Evolutionary conservation across 2,797 vertebrate genomes (phyloP).

Genomic region (Phrynocephalus guinanensis): DNA sequence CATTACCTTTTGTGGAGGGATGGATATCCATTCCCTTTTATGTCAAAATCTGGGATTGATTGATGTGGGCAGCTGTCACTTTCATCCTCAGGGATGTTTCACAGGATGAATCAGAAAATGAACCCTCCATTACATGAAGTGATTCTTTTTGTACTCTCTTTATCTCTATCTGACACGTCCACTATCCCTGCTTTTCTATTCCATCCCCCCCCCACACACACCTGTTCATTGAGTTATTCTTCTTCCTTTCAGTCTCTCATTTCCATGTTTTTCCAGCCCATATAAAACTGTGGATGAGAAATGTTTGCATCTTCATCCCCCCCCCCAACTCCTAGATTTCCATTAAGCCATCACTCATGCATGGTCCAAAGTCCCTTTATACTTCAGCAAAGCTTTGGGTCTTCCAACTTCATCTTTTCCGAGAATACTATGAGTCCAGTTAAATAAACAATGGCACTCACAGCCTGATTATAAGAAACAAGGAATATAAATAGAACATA

Average conservation of each 20-base stretch:
- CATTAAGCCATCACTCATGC: background rate
- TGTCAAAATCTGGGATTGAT: background rate
- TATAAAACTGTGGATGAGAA: background rate
- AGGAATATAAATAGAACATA: too few species aligned
- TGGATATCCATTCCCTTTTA: background rate
- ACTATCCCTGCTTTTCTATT: background rate
- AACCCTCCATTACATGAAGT: background rate
- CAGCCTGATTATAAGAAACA: conserved; percentile 12
- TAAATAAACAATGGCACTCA: background rate
- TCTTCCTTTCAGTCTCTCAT: background rate
- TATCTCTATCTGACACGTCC: background rate
- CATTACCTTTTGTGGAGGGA: background rate
- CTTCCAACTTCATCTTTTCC: background rate
- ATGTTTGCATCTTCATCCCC: background rate
- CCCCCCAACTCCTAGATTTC: too few species aligned
- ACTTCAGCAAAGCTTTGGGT: background rate
- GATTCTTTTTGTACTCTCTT: background rate
- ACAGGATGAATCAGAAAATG: background rate
- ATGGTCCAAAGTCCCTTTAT: background rate
- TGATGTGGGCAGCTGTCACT: background rate
- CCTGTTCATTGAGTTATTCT: background rate
- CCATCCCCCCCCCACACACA: background rate
- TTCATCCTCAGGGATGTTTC: background rate
- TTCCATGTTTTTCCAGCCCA: background rate
- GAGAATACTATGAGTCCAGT: too few species aligned